Evolutionary conservation across 1,140 invertebrate species (phyloP), one percentile per base, ranked within the genome.

Genomic region (Lycorma delicatula): DNA sequence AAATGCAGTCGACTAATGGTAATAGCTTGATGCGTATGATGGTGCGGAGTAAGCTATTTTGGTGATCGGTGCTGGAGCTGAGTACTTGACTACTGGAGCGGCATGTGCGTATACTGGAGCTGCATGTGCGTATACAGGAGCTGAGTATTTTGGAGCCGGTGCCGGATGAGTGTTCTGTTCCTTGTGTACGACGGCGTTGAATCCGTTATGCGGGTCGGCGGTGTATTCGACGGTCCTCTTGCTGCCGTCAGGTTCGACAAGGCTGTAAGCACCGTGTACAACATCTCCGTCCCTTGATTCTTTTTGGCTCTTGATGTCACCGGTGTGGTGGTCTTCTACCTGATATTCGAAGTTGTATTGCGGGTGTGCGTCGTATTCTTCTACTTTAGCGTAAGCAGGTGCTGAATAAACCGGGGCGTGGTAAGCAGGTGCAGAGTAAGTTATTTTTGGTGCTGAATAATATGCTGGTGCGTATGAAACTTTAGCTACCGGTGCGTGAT

Each of bases 241-340:
- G 61, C 70, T 71, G 28, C 74, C 74, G 53, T 76, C 74, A 7
- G 74, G 73, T 38, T 74, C 71, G 13, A 71, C 64, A 53, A 73
- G 66, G 9, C 64, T 67, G 67, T 74, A 74, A 58, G 59, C 67
- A 11, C 74, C 73, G 54, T 71, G 69, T 13, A 77, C 69, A 0
- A 71, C 67, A 64, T 78, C 76, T 7, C 60, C 60, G 12, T 61
- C 56, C 12, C 75, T 67, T 1, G 50, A 34, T 23, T 63, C 62
- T 28, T 44, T 46, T 16, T 63, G 62, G 22, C 49, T 59, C 44
- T 63, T 63, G 46, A 56, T 55, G 54, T 63, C 62, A 9, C 62
- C 62, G 29, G 62, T 63, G 48, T 58, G 52, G 13, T 34, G 5
- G 31, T 63, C 60, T 18, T 56, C 41, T 16, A 63, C 60, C n/a